phyloP scores from a whole-genome alignment of 2,888 invertebrate genomes.

The Scaptomyza reducta region DNA sequence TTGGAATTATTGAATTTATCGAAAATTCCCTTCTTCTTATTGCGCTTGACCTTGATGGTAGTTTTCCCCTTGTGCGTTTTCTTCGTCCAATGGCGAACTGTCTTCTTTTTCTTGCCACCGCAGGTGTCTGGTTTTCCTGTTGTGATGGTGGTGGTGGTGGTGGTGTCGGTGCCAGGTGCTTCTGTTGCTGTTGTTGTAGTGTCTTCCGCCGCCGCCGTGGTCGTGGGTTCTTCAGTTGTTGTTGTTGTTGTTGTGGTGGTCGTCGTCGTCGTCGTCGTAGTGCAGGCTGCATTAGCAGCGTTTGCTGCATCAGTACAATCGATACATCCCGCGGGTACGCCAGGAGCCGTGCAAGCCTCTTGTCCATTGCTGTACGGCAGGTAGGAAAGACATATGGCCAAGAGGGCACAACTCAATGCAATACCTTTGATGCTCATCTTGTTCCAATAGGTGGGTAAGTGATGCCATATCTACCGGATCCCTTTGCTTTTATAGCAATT shows the following conservation, averaged over 20 bases:
- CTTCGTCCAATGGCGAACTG: no score
- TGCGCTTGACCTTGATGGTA: no score
- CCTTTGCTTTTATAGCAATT: conserved; percentile 21
- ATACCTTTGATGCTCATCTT: conserved; percentile 26
- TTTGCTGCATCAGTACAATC: not conserved
- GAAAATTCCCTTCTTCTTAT: not conserved
- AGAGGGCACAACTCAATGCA: conserved; percentile 24
- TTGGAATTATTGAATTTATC: no score
- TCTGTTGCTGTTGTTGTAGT: conserved; percentile 1
- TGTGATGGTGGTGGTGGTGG: conserved; percentile 9
- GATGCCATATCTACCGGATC: conserved; percentile 5
- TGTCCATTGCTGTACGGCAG: conserved; percentile 18
- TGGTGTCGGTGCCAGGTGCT: not conserved
- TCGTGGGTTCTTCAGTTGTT: not conserved
- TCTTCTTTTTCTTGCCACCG: not conserved
- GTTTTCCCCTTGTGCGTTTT: no score
- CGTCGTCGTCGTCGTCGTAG: not conserved
- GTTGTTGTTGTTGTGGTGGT: not conserved
- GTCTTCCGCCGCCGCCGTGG: conserved; percentile 4
- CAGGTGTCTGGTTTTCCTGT: not conserved
- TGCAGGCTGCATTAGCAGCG: not conserved
- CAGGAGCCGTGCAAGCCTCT: not conserved
- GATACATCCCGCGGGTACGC: not conserved
- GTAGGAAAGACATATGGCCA: conserved; percentile 22
- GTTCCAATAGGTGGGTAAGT: conserved; percentile 6